Conservation (phyloP, 1,140 invertebrate genomes). For the Caenorhabditis latens region DNA sequence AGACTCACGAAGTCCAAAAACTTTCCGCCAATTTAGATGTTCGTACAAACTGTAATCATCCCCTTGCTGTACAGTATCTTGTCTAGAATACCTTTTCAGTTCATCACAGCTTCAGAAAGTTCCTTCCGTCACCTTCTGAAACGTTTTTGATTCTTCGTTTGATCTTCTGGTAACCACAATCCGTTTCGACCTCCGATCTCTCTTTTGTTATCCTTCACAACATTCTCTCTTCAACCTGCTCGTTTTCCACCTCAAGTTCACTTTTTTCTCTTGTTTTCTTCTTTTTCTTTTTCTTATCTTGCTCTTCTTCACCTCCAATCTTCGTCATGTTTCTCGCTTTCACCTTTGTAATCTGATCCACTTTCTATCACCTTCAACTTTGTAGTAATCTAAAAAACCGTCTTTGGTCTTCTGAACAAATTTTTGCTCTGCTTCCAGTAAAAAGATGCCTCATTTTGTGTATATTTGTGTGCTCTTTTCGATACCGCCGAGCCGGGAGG, state of each 20-base stretch:
- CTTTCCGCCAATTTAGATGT: too few species aligned
- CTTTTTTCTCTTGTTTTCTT: neutral
- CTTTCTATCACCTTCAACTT: slow-evolving; percentile 6
- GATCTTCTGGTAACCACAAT: neutral
- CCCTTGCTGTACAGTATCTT: too few species aligned
- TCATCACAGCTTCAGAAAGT: too few species aligned
- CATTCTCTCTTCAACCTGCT: neutral
- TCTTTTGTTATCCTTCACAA: neutral
- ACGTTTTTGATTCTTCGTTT: neutral
- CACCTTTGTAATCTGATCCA: neutral
- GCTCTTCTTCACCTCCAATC: neutral
- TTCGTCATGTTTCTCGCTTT: neutral
- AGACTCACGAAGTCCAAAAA: too few species aligned
- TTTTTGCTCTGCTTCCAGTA: neutral
- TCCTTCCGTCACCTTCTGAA: neutral
- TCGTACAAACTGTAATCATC: too few species aligned
- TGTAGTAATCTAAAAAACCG: neutral
- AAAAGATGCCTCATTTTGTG: neutral
- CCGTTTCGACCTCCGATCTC: neutral
- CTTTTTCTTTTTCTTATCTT: neutral
- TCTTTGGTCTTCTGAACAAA: neutral
- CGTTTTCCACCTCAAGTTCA: slow-evolving; percentile 1
- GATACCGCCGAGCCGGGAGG: neutral
- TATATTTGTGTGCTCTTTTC: slow-evolving; percentile 22
- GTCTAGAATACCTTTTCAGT: too few species aligned